phyloP scores from a whole-genome alignment of 2,797 vertebrate species.

The Rhabdophis nuchalis region DNA sequence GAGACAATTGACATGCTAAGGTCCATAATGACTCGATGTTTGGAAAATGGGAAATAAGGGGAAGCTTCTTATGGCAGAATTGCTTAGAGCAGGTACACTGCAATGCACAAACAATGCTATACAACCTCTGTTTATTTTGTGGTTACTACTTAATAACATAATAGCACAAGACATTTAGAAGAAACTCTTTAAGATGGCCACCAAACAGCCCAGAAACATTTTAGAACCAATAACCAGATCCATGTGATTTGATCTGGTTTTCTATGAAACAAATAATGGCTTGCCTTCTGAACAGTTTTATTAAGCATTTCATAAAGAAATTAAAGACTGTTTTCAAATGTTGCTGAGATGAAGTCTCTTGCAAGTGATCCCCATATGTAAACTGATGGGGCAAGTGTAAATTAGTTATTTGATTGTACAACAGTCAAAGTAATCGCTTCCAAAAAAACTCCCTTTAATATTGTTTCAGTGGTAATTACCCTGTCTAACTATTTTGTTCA shows the following conservation, averaged over 20 bases:
- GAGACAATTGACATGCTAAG: too few species aligned
- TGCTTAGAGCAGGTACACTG: not conserved
- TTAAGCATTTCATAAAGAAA: not conserved
- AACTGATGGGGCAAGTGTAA: not conserved
- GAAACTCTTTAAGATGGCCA: not conserved
- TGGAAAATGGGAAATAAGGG: not conserved
- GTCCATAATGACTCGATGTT: not conserved
- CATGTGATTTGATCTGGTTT: not conserved
- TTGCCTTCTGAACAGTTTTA: not conserved
- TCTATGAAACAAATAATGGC: not conserved
- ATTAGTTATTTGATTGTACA: accelerated
- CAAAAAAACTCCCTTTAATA: not conserved
- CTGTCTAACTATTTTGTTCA: accelerated
- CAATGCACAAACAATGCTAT: not conserved
- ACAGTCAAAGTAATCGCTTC: accelerated
- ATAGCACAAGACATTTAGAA: not conserved
- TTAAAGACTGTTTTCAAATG: not conserved
- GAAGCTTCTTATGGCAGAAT: not conserved
- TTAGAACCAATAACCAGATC: not conserved
- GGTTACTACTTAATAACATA: not conserved
- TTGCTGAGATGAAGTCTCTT: not conserved
- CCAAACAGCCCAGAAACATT: not conserved
- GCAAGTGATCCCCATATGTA: not conserved
- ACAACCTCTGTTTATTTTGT: not conserved
- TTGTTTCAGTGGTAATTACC: not conserved